phyloP scores from a whole-genome alignment of 2,797 vertebrate species.

The Coluber constrictor region DNA sequence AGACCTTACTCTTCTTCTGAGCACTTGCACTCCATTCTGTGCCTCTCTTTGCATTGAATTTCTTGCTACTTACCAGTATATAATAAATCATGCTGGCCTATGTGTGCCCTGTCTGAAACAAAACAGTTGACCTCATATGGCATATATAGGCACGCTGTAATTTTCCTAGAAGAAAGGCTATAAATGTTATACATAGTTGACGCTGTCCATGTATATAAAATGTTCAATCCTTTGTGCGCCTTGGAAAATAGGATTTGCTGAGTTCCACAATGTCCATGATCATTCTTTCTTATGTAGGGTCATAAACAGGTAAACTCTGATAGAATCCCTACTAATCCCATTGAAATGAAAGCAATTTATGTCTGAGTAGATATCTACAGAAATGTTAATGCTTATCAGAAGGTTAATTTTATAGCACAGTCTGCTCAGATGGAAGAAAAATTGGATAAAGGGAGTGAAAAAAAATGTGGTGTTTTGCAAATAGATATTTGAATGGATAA shows the following conservation, averaged over 20 bases:
- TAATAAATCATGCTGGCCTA: not conserved
- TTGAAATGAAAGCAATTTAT: not conserved
- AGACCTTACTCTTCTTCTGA: not conserved
- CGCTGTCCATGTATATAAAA: not conserved
- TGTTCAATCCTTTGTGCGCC: not conserved
- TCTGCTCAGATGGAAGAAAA: conserved; percentile 17
- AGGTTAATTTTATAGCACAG: conserved; percentile 27
- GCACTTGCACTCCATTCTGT: not conserved
- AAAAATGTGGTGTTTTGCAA: not conserved
- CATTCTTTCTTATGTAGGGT: not conserved
- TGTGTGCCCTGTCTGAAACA: not conserved
- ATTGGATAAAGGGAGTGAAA: not conserved
- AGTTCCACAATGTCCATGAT: not conserved
- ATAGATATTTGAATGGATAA: not conserved
- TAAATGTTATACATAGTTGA: not conserved
- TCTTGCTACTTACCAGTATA: not conserved
- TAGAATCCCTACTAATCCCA: not conserved
- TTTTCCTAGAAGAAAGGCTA: not conserved
- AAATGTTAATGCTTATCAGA: not conserved
- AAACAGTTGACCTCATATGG: not conserved
- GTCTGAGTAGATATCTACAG: not conserved
- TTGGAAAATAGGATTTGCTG: not conserved
- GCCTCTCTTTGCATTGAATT: not conserved
- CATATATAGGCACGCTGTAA: not conserved
- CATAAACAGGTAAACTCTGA: not conserved